Conservation (phyloP, 1,140 invertebrate genomes). For the Bacillus rossius region DNA sequence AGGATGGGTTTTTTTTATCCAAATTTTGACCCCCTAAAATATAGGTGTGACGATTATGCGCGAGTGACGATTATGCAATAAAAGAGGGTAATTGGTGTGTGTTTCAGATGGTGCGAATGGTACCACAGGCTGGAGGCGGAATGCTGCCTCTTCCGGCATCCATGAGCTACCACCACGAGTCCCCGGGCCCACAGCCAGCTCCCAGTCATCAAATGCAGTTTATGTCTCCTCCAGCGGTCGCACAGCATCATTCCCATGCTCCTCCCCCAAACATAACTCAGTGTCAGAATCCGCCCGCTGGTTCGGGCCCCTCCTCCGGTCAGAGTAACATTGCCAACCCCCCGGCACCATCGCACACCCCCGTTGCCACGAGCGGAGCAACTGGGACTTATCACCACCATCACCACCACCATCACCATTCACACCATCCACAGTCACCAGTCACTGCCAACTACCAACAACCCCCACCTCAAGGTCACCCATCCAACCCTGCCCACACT, state of each 20-base stretch:
- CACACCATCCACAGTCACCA: constrained; percentile 23
- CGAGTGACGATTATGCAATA: no score
- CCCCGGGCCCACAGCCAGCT: constrained; percentile 36
- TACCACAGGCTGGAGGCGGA: constrained; percentile 29
- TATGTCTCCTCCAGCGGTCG: constrained; percentile 42
- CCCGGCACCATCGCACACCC: constrained; percentile 39
- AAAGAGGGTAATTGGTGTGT: background rate
- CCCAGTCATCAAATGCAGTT: constrained; percentile 49
- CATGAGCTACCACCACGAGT: constrained; percentile 49
- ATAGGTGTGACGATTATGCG: no score
- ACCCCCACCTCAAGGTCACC: constrained; percentile 7
- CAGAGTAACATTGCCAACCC: constrained; percentile 46
- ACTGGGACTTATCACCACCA: constrained; percentile 29
- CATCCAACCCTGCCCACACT: constrained; percentile 8
- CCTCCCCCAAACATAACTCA: constrained; percentile 57
- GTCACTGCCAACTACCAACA: constrained; percentile 8
- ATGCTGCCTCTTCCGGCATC: constrained; percentile 33
- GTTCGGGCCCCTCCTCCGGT: constrained; percentile 10
- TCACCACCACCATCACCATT: constrained; percentile 47
- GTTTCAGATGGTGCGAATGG: constrained; percentile 50
- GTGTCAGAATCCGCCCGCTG: constrained; percentile 45
- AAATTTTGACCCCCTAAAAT: no score
- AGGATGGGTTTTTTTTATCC: no score
- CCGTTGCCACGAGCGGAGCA: constrained; percentile 33
- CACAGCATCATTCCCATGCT: constrained; percentile 41